Evolutionary conservation across 92 coral and sea anemone genomes (phyloP).

Genomic region (Porites divaricata): DNA sequence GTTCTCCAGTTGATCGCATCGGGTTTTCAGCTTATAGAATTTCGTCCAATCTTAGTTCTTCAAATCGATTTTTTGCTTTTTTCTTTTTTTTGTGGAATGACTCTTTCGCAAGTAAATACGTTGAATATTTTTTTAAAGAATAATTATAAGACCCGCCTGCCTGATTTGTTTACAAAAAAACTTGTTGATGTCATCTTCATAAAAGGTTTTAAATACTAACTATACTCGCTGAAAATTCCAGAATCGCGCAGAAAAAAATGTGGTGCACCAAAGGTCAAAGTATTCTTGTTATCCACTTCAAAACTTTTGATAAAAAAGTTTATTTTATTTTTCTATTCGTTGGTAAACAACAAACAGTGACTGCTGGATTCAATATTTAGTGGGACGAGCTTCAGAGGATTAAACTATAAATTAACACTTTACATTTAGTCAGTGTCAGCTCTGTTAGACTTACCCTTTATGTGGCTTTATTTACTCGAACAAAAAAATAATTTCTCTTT

Average conservation of each 20-base stretch:
- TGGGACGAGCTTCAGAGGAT: constrained; percentile 6
- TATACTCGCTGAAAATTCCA: constrained; percentile 4
- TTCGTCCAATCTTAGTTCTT: background rate
- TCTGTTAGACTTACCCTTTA: background rate
- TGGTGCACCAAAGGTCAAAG: constrained; percentile 18
- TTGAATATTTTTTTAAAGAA: background rate
- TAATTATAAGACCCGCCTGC: background rate
- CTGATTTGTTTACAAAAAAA: constrained; percentile 12
- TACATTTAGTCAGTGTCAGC: background rate
- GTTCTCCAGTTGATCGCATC: background rate
- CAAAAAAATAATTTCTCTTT: too few relatives aligned
- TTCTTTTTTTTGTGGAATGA: too few relatives aligned
- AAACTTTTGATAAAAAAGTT: constrained; percentile 3
- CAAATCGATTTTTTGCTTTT: background rate
- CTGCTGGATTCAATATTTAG: background rate
- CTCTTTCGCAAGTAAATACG: too few relatives aligned
- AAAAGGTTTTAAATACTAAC: background rate
- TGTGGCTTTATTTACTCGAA: too few relatives aligned
- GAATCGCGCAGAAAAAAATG: constrained; percentile 18
- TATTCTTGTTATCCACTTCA: constrained; percentile 24
- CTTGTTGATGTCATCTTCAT: background rate
- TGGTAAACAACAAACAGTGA: constrained; percentile 3
- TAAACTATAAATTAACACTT: background rate
- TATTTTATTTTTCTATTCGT: background rate
- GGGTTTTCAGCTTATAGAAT: background rate